phyloP scores from a whole-genome alignment of 2,797 vertebrate species.

The Morus bassanus region DNA sequence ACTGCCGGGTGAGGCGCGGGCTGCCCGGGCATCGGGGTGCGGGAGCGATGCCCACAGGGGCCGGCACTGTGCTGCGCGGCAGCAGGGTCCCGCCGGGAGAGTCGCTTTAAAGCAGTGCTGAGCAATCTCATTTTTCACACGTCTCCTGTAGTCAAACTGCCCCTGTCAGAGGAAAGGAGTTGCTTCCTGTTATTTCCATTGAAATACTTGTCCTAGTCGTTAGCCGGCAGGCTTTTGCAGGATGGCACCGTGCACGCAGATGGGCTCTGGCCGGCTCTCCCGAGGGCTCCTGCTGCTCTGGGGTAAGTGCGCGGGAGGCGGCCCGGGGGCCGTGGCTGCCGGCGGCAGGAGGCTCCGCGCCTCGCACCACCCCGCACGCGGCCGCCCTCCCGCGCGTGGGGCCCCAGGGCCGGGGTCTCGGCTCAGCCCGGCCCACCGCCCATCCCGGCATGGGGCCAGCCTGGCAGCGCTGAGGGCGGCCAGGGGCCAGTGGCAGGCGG shows the following conservation, averaged over 20 bases:
- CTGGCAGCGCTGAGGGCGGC: rapidly evolving
- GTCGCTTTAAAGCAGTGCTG: constrained; percentile 38
- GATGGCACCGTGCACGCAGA: constrained; percentile 40
- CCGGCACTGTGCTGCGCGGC: not conserved
- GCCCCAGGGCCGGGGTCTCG: not conserved
- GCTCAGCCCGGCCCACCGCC: not conserved
- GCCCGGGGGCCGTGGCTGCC: not conserved
- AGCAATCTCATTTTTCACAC: constrained; percentile 76
- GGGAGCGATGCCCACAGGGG: constrained; percentile 24
- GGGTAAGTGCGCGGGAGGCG: constrained; percentile 28
- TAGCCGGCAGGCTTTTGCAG: constrained; percentile 52
- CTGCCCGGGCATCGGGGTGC: not conserved
- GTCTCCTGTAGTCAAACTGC: constrained; percentile 69
- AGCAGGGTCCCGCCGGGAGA: constrained; percentile 37
- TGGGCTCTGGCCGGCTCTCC: not conserved
- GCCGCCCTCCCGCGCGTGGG: not conserved
- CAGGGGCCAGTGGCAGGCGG: not conserved
- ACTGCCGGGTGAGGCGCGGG: not conserved
- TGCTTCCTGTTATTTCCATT: constrained; percentile 72
- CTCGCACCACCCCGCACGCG: not conserved
- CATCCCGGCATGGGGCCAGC: not conserved
- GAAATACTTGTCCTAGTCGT: constrained; percentile 53
- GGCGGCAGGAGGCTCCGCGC: not conserved
- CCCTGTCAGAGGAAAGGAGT: constrained; percentile 73
- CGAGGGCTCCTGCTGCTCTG: constrained; percentile 49